phyloP scores from a whole-genome alignment of 2,113 vertebrate genomes.

The Felis chaus region DNA sequence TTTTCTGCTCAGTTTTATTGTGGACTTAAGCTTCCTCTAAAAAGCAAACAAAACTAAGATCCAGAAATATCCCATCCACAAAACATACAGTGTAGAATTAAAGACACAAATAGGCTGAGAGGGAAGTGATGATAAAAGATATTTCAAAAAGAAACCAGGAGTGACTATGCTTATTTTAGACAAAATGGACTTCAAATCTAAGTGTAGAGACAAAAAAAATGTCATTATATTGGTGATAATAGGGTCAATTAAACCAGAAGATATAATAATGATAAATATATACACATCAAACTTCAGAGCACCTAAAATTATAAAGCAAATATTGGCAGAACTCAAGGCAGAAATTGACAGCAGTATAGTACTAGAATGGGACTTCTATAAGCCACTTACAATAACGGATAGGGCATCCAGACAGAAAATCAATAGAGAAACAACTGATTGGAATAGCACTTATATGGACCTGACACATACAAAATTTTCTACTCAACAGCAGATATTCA shows the following conservation, averaged over 20 bases:
- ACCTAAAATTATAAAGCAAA: not conserved
- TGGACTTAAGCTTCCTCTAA: not conserved
- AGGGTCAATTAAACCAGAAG: not conserved
- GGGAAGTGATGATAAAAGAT: not conserved
- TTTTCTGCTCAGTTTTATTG: not conserved
- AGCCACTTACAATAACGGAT: not conserved
- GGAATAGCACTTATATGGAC: not conserved
- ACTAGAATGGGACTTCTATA: not conserved
- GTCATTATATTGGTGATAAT: not conserved
- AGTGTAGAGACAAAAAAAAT: not conserved
- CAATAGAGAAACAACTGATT: not conserved
- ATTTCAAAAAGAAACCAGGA: not conserved
- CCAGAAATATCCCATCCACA: not conserved
- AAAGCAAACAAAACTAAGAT: not conserved
- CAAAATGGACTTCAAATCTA: not conserved
- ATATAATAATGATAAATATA: not conserved
- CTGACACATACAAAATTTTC: not conserved
- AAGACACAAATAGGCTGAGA: not conserved
- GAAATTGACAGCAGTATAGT: not conserved
- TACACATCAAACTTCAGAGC: not conserved
- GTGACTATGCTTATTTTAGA: not conserved
- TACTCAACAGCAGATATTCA: not conserved
- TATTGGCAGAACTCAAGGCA: not conserved
- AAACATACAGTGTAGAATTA: not conserved
- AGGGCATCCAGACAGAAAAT: not conserved